These are phyloP conservation scores for Caenorhabditis sp. DNA, from an alignment of 2,888 invertebrate species.

Conservation along the genomic window DNA sequence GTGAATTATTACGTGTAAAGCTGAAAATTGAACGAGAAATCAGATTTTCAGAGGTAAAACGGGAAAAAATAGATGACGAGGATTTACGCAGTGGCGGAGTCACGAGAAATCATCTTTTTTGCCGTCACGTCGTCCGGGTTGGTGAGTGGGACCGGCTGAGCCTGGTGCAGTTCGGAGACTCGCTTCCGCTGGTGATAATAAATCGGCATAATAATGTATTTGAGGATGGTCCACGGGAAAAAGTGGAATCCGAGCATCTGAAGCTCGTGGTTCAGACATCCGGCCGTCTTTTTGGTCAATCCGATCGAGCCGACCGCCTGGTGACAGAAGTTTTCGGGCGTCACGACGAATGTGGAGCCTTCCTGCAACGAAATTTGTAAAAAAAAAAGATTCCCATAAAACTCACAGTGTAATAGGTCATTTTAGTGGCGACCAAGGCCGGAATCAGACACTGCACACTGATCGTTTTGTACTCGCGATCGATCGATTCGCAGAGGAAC, in stretches of 20 bases:
- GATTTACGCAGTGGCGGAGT: constrained; percentile 37
- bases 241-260: constrained; percentile 75
- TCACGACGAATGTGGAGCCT: constrained; percentile 75
- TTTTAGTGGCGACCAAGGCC: constrained; percentile 77
- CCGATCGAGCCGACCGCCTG: constrained; percentile 75
- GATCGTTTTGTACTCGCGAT: constrained; percentile 76
- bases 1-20: constrained; percentile 27
- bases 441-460: constrained; percentile 76
- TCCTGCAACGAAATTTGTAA: constrained; percentile 55
- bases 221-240: constrained; percentile 76
- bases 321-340: constrained; percentile 73
- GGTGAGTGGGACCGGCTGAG: constrained; percentile 6
- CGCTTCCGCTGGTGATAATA: constrained; percentile 74
- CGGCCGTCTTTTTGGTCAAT: constrained; percentile 70
- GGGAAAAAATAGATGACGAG: not conserved
- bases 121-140: not conserved
- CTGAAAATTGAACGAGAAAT: no score
- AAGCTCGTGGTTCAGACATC: constrained; percentile 78
- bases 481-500: constrained; percentile 74
- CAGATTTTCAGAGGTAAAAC: constrained; percentile 7
- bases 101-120: constrained; percentile 19
- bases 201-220: constrained; percentile 77
- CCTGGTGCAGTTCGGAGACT: constrained; percentile 58
- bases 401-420: constrained; percentile 77
- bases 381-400: not conserved